These are phyloP conservation scores for Drosophila paramelanica DNA, from an alignment of 2,888 invertebrate species.

Conservation along the genomic window DNA sequence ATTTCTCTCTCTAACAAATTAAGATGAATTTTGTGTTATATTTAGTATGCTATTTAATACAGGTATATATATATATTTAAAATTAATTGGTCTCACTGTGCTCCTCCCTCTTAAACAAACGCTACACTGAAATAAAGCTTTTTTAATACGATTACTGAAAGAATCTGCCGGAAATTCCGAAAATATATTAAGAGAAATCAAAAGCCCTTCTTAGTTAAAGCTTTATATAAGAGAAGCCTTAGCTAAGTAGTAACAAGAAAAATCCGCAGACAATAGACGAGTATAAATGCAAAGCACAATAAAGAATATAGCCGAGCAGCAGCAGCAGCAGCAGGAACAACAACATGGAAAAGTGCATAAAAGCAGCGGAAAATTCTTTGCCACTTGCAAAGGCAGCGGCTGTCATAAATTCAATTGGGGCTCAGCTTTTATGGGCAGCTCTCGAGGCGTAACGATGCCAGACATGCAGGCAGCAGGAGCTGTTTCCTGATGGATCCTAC, in stretches of 20 bases:
- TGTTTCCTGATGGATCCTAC: conserved; percentile 24
- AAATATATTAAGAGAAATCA: conserved; percentile 1
- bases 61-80: too few species aligned
- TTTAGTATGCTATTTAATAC: neutral
- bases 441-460: conserved; percentile 28
- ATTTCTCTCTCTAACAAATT: neutral
- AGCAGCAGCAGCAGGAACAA: neutral
- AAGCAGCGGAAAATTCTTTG: conserved; percentile 35
- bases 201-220: conserved; percentile 7
- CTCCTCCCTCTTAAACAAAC: neutral
- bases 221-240: neutral
- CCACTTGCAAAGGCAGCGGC: conserved; percentile 32
- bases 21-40: neutral
- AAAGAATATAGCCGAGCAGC: conserved; percentile 2
- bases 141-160: neutral
- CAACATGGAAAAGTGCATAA: conserved; percentile 18
- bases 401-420: conserved; percentile 44
- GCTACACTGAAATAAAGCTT: neutral
- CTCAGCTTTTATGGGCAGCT: conserved; percentile 43
- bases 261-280: conserved; percentile 20
- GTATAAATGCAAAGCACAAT: conserved; percentile 20
- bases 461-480: conserved; percentile 8
- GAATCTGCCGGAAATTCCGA: neutral
- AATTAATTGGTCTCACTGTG: neutral
- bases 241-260: conserved; percentile 5